These are phyloP conservation scores for Cantharis lateralis DNA, from an alignment of 2,888 invertebrate species.

Conservation along the genomic window DNA sequence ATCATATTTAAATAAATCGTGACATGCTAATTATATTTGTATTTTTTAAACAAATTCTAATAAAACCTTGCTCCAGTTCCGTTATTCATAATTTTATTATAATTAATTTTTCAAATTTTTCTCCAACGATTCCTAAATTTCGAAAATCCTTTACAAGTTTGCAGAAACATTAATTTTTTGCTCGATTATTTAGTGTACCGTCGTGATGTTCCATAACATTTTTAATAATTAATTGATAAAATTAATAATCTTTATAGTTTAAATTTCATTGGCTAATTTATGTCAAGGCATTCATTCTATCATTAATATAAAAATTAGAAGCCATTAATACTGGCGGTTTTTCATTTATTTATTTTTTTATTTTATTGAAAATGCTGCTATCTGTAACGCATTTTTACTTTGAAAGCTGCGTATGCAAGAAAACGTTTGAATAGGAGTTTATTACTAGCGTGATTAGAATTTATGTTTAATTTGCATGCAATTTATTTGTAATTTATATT, in stretches of 20 bases:
- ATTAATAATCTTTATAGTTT: neutral
- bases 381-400: neutral
- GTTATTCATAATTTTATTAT: neutral
- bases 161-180: neutral
- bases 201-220: neutral
- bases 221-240: neutral
- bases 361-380: neutral
- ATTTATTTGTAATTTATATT: neutral
- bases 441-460: neutral
- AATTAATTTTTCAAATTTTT: neutral
- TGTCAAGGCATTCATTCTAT: neutral
- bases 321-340: neutral
- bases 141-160: neutral
- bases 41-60: neutral
- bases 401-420: neutral
- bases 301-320: neutral
- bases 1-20: neutral
- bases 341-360: neutral
- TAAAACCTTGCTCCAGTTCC: neutral
- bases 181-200: neutral
- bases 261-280: neutral
- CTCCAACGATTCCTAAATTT: neutral
- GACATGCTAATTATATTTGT: neutral
- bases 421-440: neutral
- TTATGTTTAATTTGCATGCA: neutral